Evolutionary conservation across 2,888 invertebrate species (phyloP), one percentile per base, ranked within the genome.

Genomic region (Catocala fraxini): DNA sequence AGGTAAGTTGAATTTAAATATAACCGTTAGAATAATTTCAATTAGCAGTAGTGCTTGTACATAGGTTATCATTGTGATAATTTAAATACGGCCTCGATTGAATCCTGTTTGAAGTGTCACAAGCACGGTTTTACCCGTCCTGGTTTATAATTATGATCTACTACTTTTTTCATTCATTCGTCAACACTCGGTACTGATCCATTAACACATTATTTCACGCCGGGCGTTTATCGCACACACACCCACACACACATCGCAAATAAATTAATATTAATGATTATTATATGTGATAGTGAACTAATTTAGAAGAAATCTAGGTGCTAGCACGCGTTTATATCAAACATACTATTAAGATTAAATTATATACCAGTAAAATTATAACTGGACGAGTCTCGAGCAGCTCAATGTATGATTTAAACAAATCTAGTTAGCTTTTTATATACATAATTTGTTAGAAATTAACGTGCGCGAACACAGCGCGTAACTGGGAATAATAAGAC

Each of bases 1-100:
- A 83, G 89, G 90, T 90, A 66, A 88, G 89, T 85, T 63, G 34
- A 15, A 57, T 68, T 70, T 71, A 53, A 66, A 59, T 55, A 55
- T 41, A 54, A 49, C 59, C 49, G 51, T 64, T 71, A 66, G 48
- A 69, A 70, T 63, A 57, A 66, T 71, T 61, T 60, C 42, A 67
- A 75, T 67, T 60, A 66, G 56, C 34, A 41, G 46, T 48, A 51
- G 49, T 39, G 15, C 46, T 57, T 56, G 35, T 62, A 54, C 60
- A 52, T 69, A 56, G 49, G 49, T 61, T 67, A 63, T 72, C 61
- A 67, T 72, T 70, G 68, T 65, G 63, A 64, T 67, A 59, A 75
- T 77, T 77, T 65, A 68, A 78, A 79, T 69, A 59, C 63, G 83
- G 59, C 76, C 80, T 80, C 75, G 61, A 73, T 77, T 66, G 65